Base-by-base conservation (phyloP, 2,888 invertebrate genomes). In the Drosophila peninsularis region DNA sequence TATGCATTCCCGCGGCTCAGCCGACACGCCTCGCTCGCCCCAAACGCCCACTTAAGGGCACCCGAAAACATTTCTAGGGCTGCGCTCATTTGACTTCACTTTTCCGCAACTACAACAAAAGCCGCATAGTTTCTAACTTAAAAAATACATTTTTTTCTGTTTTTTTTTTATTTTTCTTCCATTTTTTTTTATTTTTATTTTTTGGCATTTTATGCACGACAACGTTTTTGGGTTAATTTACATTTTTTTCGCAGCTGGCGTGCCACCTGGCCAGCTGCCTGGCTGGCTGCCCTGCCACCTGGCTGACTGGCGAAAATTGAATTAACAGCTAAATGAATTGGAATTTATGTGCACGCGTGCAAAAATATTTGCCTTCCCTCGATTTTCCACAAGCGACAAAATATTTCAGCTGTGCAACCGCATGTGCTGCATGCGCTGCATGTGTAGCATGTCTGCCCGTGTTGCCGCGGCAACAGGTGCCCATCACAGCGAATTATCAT, bases 171-270 rank as follows among this genome's bases (percentile, higher is more conserved):
- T 47, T 5, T 37, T 14, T 19, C 19, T n/a, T 5, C 2, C 32
- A 32, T 13, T 58, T 19, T 9, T 37, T 14, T 10, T 1, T 9
- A 13, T 19, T 73, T 19, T 41, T 13, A 17, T 1, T 41, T 41
- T 85, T 81, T 80, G 62, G 73, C 75, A 80, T 85, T 85, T 83
- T 75, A 82, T 83, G 83, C 83, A 80, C 81, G 83, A 83, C 69
- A 82, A 79, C 71, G 85, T 85, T 83, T 83, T 70, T 81, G 73
- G 83, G 83, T 85, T 85, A 83, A 83, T 83, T 83, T 83, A 75
- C 78, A 73, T 67, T 45, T 62, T 62, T 65, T 65, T 58, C 63
- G 47, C 42, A 24, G 24, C 41, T 39, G 41, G n/a, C 37, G 61
- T 62, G 71, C 2, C 37, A n/a, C 37, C 37, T 79, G 62, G 49